These are phyloP conservation scores for Acrobasis consociella DNA, from an alignment of 2,888 invertebrate species.

Conservation along the genomic window DNA sequence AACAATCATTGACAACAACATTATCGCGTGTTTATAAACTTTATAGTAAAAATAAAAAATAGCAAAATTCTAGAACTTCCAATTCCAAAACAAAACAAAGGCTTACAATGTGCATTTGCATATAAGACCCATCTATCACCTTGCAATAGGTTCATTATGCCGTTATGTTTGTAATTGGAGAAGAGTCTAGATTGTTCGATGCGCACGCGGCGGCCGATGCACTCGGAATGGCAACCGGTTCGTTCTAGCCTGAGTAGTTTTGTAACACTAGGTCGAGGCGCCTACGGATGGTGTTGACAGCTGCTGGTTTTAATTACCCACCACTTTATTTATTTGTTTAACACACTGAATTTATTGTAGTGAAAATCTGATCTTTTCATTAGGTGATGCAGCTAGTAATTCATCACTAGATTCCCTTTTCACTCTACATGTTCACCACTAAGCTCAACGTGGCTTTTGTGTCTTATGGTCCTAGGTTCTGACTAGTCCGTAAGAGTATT, in stretches of 20 bases:
- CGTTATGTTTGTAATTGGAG: constrained; percentile 4
- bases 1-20: background rate
- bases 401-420: no score
- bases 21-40: background rate
- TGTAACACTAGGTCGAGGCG: constrained; percentile 5
- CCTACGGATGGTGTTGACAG: constrained; percentile 5
- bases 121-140: constrained; percentile 1
- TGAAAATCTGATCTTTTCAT: no score
- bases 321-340: no score
- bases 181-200: constrained; percentile 17
- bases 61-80: background rate
- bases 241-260: constrained; percentile 3
- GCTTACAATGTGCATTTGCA: background rate
- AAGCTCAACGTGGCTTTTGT: no score
- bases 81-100: background rate
- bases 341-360: no score
- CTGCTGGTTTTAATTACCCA: background rate
- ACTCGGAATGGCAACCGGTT: constrained; percentile 11
- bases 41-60: background rate
- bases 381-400: no score
- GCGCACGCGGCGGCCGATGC: constrained; percentile 5
- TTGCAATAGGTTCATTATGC: constrained; percentile 13
- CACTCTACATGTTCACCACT: no score
- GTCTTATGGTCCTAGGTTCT: no score
- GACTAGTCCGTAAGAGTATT: no score